These are phyloP conservation scores for Onychomys arenicola DNA, from an alignment of 2,797 vertebrate species.

Conservation along the genomic window DNA sequence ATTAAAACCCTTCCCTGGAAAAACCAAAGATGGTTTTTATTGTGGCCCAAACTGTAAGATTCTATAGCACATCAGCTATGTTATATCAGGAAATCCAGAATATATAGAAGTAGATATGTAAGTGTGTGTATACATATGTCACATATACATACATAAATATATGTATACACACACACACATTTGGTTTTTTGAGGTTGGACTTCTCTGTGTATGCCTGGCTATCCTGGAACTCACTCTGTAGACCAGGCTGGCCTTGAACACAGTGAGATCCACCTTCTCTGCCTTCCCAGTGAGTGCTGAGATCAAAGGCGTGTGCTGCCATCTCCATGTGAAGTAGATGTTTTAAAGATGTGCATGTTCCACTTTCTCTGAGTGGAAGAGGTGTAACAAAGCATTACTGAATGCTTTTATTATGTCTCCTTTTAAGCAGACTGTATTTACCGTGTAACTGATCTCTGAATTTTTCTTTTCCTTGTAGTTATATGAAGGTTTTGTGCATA, in stretches of 20 bases:
- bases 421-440: slow-evolving; percentile 25
- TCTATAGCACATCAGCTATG: slow-evolving; percentile 20
- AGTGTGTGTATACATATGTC: neutral
- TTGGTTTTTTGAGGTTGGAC: neutral
- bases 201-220: neutral
- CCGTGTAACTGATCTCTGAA: slow-evolving; percentile 51
- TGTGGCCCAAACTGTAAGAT: neutral
- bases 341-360: slow-evolving; percentile 34
- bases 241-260: neutral
- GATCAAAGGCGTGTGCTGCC: neutral
- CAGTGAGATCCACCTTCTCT: neutral
- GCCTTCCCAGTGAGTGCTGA: neutral
- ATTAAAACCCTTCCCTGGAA: neutral
- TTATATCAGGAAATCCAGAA: slow-evolving; percentile 30
- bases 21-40: neutral
- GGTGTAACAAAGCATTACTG: neutral
- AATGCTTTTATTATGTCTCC: slow-evolving; percentile 36
- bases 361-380: slow-evolving; percentile 5
- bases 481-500: slow-evolving; percentile 90
- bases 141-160: neutral
- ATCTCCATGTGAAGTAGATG: neutral
- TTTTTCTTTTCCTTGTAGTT: slow-evolving; percentile 74
- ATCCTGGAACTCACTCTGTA: neutral
- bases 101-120: neutral
- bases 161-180: neutral